phyloP scores from a whole-genome alignment of 2,797 vertebrate species.

The Glossophaga mutica region DNA sequence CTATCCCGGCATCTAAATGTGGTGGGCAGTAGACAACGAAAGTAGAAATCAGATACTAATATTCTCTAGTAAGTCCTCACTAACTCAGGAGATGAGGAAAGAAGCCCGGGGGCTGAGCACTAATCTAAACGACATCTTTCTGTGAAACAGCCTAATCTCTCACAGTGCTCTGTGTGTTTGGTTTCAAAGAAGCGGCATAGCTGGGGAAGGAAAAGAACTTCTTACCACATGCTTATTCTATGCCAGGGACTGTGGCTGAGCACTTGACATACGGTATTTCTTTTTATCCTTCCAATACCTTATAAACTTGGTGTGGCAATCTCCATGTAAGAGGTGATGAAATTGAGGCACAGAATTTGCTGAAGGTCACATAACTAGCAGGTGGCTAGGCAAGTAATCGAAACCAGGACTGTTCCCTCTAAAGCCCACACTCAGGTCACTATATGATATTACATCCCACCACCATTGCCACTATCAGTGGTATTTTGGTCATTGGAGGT shows the following conservation, averaged over 20 bases:
- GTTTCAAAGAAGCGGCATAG: background rate
- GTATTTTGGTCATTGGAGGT: background rate
- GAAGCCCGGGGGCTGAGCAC: background rate
- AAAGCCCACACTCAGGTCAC: background rate
- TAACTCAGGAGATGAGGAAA: background rate
- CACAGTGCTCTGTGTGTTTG: background rate
- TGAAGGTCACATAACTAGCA: background rate
- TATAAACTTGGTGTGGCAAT: background rate
- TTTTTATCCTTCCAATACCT: background rate
- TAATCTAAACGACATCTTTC: constrained; percentile 38
- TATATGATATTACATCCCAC: background rate
- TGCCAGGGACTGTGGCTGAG: background rate
- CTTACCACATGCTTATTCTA: background rate
- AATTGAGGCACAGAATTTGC: background rate
- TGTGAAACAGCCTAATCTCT: background rate
- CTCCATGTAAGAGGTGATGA: background rate
- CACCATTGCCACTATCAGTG: accelerated
- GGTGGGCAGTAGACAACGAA: constrained; percentile 34
- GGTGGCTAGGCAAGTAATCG: background rate
- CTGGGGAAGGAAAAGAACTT: background rate
- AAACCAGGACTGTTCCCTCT: background rate
- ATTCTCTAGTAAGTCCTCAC: constrained; percentile 24
- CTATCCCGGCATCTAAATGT: background rate
- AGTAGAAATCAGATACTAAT: constrained; percentile 21
- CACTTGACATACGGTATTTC: background rate